Evolutionary conservation across 2,888 invertebrate genomes (phyloP).

Genomic region (Agonopterix alstromeriana): DNA sequence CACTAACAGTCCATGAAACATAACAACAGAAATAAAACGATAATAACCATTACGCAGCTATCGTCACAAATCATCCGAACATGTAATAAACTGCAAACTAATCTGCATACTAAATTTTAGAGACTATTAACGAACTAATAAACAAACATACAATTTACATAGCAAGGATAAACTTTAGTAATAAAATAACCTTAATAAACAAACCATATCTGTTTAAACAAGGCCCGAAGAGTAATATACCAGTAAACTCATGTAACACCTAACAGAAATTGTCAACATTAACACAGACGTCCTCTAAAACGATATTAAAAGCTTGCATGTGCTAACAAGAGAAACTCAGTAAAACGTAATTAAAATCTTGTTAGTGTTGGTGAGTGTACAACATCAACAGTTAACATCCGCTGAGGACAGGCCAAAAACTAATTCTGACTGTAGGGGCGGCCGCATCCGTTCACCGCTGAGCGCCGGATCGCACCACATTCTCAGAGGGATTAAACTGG

Average conservation of each 20-base stretch:
- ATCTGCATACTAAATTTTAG: conserved; percentile 3
- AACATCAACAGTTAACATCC: conserved; percentile 49
- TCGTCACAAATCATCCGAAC: background rate
- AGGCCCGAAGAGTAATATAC: conserved; percentile 13
- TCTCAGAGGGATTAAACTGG: conserved; percentile 35
- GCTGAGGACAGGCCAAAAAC: conserved; percentile 50
- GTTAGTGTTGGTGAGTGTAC: conserved; percentile 45
- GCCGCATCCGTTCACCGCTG: conserved; percentile 15
- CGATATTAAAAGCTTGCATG: conserved; percentile 37
- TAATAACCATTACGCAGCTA: too few species aligned
- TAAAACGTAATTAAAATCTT: conserved; percentile 58
- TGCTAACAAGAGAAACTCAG: conserved; percentile 31
- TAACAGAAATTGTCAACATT: conserved; percentile 19
- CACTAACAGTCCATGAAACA: too few species aligned
- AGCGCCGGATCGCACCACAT: conserved; percentile 29
- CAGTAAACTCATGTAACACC: conserved; percentile 1
- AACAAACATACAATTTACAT: conserved; percentile 6
- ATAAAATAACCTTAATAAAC: conserved; percentile 16
- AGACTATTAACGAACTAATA: conserved; percentile 7
- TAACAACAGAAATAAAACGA: background rate
- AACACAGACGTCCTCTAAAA: background rate
- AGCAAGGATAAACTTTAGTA: conserved; percentile 5
- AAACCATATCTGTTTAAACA: conserved; percentile 8
- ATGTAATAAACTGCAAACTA: conserved; percentile 9
- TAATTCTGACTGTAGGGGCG: conserved; percentile 41